Percentiles rank a stretch among this genome's conserved stretches.
Evolutionary conservation across 2,113 vertebrate species (phyloP).

Genomic region (Nothoprocta pentlandii): DNA sequence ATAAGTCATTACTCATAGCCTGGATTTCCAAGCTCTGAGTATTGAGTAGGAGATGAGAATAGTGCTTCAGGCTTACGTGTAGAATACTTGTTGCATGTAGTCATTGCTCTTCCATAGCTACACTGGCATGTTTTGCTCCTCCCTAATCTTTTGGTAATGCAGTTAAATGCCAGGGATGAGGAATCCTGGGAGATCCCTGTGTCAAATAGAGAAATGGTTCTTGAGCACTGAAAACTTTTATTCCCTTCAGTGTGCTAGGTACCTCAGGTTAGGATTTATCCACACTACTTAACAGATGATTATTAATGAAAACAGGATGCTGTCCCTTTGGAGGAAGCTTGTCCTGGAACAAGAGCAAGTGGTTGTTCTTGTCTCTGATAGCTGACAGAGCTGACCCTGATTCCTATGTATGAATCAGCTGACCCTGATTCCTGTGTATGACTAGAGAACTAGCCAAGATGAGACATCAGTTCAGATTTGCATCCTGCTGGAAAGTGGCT

Average conservation of each 20-base stretch:
- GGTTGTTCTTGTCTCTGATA: not conserved
- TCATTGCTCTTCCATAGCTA: not conserved
- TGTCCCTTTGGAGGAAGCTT: not conserved
- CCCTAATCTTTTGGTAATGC: not conserved
- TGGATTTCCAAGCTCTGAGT: not conserved
- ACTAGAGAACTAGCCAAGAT: not conserved
- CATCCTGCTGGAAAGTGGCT: not conserved
- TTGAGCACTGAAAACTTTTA: not conserved
- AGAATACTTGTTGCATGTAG: not conserved
- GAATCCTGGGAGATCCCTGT: not conserved
- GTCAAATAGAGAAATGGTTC: not conserved
- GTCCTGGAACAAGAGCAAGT: not conserved
- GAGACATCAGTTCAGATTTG: not conserved
- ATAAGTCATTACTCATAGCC: rapidly evolving
- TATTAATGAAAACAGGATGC: not conserved
- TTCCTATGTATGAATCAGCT: not conserved
- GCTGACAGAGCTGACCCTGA: not conserved
- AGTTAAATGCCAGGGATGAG: not conserved
- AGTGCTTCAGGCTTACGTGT: not conserved
- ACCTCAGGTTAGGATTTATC: not conserved
- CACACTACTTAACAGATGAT: not conserved
- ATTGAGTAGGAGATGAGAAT: not conserved
- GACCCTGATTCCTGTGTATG: not conserved
- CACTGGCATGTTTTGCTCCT: not conserved
- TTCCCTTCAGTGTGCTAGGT: rapidly evolving